A percentile compares a stretch with the other conserved stretches of the same genome.
Conservation (phyloP, 2,113 vertebrate species). For the Triplophysa rosa region DNA sequence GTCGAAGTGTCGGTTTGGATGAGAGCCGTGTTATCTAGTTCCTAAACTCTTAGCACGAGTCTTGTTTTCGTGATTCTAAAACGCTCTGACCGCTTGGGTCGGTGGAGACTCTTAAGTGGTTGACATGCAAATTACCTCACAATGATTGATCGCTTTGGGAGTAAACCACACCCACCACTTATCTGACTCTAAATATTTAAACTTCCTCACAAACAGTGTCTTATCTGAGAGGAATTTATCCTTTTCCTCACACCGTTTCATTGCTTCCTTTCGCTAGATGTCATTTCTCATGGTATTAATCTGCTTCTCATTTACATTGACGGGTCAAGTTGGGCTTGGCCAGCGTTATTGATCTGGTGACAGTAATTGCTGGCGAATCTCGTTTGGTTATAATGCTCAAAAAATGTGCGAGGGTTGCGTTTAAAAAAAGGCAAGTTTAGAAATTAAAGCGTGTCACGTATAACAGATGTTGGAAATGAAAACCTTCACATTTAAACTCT, state of each 20-base stretch:
- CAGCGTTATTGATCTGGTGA: not conserved
- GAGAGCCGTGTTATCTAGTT: not conserved
- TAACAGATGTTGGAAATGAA: too few relatives aligned
- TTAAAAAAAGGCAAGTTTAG: too few relatives aligned
- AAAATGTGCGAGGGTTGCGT: not conserved
- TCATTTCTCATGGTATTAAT: not conserved
- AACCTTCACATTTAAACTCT: not conserved
- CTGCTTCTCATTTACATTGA: not conserved
- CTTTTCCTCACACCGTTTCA: not conserved
- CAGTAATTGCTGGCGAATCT: not conserved
- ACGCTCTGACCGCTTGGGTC: not conserved
- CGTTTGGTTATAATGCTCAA: not conserved
- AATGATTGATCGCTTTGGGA: conserved; percentile 15
- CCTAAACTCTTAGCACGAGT: not conserved
- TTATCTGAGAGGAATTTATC: not conserved
- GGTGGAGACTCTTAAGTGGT: not conserved
- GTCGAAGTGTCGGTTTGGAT: not conserved
- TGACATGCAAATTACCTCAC: not conserved
- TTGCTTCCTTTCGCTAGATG: not conserved
- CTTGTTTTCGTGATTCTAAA: conserved; percentile 1
- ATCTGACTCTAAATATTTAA: not conserved
- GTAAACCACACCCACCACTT: not conserved
- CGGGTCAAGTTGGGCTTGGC: not conserved
- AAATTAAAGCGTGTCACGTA: too few relatives aligned
- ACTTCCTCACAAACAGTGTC: not conserved